phyloP scores from a whole-genome alignment of 1,140 invertebrate species.

The Pseudomyrmex pallidus region DNA sequence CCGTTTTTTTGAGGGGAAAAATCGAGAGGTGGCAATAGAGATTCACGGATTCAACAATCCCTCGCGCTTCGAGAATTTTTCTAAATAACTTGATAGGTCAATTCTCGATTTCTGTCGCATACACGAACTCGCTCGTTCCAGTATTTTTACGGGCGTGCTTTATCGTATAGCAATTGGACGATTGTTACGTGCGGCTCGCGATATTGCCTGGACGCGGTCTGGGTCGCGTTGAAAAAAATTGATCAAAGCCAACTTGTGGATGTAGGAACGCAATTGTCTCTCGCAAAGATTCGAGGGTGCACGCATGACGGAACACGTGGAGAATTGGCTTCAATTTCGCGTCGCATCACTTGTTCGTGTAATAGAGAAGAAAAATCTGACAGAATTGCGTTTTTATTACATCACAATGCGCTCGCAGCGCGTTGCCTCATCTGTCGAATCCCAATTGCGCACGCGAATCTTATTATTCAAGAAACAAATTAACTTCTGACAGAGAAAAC shows the following conservation, averaged over 20 bases:
- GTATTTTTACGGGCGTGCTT: conserved; percentile 25
- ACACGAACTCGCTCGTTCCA: conserved; percentile 8
- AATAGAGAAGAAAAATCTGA: conserved; percentile 43
- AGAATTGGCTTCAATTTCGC: conserved; percentile 31
- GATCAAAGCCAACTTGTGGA: conserved; percentile 38
- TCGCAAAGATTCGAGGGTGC: conserved; percentile 2
- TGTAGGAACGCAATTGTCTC: conserved; percentile 15
- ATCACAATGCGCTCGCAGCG: conserved; percentile 23
- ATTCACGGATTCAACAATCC: conserved; percentile 6
- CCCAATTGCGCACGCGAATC: no score
- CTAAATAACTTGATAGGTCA: conserved; percentile 54
- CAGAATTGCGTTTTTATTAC: conserved; percentile 4
- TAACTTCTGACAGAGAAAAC: not conserved
- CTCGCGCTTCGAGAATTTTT: conserved; percentile 33
- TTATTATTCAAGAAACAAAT: no score
- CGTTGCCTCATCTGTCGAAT: not conserved
- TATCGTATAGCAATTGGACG: conserved; percentile 4
- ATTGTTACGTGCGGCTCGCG: conserved; percentile 20
- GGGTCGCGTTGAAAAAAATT: conserved; percentile 32
- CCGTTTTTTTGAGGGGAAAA: not conserved
- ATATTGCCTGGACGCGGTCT: not conserved
- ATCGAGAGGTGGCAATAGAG: conserved; percentile 37
- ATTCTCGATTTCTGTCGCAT: conserved; percentile 43
- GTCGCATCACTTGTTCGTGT: conserved; percentile 30
- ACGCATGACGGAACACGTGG: not conserved